Percentiles rank a stretch among this genome's conserved stretches.
Evolutionary conservation across 2,797 vertebrate species (phyloP).

Genomic region (Pristis pectinata): DNA sequence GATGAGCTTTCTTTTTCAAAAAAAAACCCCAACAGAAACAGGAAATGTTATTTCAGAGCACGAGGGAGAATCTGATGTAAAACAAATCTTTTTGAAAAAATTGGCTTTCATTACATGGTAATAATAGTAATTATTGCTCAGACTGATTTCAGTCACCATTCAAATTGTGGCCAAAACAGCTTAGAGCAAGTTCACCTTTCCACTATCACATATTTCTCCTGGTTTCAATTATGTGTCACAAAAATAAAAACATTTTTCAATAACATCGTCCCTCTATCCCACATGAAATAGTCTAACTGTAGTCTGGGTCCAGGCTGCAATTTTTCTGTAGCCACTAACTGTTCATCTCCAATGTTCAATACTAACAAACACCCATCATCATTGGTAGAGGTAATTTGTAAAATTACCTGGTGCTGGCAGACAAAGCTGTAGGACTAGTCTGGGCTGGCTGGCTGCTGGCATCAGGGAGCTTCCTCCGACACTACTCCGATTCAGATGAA

Average conservation of each 20-base stretch:
- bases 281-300: neutral
- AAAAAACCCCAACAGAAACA: neutral
- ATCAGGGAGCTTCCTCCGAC: conserved; percentile 66
- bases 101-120: conserved; percentile 20
- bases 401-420: conserved; percentile 39
- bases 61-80: neutral
- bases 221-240: conserved; percentile 36
- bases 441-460: conserved; percentile 51
- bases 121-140: conserved; percentile 37
- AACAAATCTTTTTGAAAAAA: conserved; percentile 19
- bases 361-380: conserved; percentile 40
- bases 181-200: conserved; percentile 30
- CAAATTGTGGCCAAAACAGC: conserved; percentile 26
- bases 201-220: neutral
- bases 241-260: conserved; percentile 34
- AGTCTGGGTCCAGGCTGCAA: conserved; percentile 11
- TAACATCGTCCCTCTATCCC: neutral
- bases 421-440: conserved; percentile 41
- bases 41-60: neutral
- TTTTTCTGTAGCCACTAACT: neutral
- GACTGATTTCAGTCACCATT: conserved; percentile 30
- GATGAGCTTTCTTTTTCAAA: neutral
- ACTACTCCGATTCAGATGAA: conserved; percentile 64
- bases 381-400: conserved; percentile 38
- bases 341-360: neutral